A percentile compares a stretch with the other conserved stretches of the same genome.
Conservation (phyloP, 2,888 invertebrate species). For the Salpingus planirostris region DNA sequence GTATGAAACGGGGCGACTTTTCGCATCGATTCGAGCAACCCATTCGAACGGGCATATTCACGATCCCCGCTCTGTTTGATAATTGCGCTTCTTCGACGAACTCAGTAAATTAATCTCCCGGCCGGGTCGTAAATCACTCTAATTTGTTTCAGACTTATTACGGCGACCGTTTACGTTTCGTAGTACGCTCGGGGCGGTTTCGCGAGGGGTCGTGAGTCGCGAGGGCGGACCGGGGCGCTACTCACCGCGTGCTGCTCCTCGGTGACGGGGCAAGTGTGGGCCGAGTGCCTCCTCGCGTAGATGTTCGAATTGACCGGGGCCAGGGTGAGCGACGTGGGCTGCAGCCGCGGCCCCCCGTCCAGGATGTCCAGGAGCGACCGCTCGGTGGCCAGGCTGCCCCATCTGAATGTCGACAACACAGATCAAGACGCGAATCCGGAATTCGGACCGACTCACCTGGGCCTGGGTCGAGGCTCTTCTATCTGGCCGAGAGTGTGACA, state of each 20-base stretch:
- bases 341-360: slow-evolving; percentile 27
- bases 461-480: slow-evolving; percentile 29
- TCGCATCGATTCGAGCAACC: no score
- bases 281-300: slow-evolving; percentile 39
- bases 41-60: no score
- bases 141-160: no score
- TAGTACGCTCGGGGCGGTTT: background rate
- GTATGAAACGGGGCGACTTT: no score
- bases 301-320: slow-evolving; percentile 35
- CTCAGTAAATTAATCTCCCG: no score
- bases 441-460: slow-evolving; percentile 22
- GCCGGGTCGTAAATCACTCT: no score
- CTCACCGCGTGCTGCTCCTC: slow-evolving; percentile 27
- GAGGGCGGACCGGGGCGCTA: no score
- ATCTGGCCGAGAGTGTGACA: slow-evolving; percentile 29
- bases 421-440: slow-evolving; percentile 1
- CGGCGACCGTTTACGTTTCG: no score
- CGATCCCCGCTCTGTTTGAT: no score
- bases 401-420: slow-evolving; percentile 24
- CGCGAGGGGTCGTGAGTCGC: background rate
- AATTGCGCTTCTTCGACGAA: no score
- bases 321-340: slow-evolving; percentile 33
- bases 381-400: slow-evolving; percentile 35
- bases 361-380: slow-evolving; percentile 32
- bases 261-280: slow-evolving; percentile 33